These are phyloP conservation scores for Burhinus oedicnemus DNA, from an alignment of 2,113 vertebrate species.

Conservation along the genomic window DNA sequence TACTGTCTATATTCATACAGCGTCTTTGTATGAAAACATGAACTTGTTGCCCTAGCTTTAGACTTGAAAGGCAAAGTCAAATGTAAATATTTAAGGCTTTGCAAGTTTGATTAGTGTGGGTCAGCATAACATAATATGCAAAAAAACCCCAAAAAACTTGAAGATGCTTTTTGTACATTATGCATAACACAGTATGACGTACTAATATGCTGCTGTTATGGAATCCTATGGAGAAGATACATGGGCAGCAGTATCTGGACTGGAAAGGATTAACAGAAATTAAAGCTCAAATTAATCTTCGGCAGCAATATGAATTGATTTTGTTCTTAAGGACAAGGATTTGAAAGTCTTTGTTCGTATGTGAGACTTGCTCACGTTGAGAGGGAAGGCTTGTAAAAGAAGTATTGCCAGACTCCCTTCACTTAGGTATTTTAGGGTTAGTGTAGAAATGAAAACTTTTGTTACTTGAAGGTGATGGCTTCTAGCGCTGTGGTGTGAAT, in stretches of 20 bases:
- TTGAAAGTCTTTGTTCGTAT: neutral
- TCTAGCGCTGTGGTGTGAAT: neutral
- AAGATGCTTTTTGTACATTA: neutral
- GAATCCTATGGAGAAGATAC: neutral
- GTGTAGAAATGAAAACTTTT: neutral
- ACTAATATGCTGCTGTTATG: neutral
- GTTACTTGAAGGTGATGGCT: neutral
- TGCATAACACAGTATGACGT: neutral
- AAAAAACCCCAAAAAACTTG: neutral
- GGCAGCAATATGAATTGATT: neutral
- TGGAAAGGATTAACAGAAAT: neutral
- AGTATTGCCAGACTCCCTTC: neutral
- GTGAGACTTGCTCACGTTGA: neutral
- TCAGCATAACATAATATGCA: neutral
- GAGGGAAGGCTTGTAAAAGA: neutral
- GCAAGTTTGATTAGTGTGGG: neutral
- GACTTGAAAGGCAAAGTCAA: neutral
- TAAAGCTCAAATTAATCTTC: conserved; percentile 6
- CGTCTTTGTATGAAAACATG: neutral
- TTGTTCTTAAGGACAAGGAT: neutral
- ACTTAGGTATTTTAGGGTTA: neutral
- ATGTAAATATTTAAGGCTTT: neutral
- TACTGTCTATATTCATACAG: neutral
- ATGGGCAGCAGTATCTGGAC: neutral
- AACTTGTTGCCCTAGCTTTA: neutral